Conservation (phyloP, 1,140 invertebrate genomes). For the Orius insidiosus region DNA sequence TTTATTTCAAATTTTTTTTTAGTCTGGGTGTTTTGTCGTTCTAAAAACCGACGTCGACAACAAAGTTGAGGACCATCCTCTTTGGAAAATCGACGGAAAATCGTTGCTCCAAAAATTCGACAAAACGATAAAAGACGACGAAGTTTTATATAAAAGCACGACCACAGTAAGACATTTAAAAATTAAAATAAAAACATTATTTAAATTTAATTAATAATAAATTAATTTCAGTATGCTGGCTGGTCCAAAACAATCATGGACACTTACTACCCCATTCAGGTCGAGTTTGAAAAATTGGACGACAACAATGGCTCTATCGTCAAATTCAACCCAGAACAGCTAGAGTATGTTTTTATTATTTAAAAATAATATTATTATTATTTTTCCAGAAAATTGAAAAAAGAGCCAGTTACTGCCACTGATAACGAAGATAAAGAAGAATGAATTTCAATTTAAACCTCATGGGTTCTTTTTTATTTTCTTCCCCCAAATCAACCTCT, state of each 20-base stretch:
- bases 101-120: slow-evolving; percentile 58
- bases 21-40: slow-evolving; percentile 51
- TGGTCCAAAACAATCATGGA: slow-evolving; percentile 48
- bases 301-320: slow-evolving; percentile 1
- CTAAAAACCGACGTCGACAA: slow-evolving; percentile 41
- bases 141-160: slow-evolving; percentile 53
- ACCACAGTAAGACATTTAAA: slow-evolving; percentile 39
- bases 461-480: too few species aligned
- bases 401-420: too few species aligned
- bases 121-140: slow-evolving; percentile 39
- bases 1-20: too few species aligned
- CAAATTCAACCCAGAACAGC: slow-evolving; percentile 7
- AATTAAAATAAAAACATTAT: slow-evolving; percentile 1
- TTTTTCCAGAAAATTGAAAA: too few species aligned
- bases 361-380: too few species aligned
- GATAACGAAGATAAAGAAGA: too few species aligned
- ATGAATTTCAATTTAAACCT: too few species aligned
- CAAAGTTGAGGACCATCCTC: slow-evolving; percentile 37
- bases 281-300: slow-evolving; percentile 27
- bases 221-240: slow-evolving; percentile 41
- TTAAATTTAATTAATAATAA: slow-evolving; percentile 11
- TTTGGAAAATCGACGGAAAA: slow-evolving; percentile 68
- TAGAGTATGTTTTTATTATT: too few species aligned
- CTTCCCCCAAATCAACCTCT: too few species aligned
- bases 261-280: slow-evolving; percentile 38